Conservation (phyloP, 2,797 vertebrate species). For the Coranthus polyacanthus region DNA sequence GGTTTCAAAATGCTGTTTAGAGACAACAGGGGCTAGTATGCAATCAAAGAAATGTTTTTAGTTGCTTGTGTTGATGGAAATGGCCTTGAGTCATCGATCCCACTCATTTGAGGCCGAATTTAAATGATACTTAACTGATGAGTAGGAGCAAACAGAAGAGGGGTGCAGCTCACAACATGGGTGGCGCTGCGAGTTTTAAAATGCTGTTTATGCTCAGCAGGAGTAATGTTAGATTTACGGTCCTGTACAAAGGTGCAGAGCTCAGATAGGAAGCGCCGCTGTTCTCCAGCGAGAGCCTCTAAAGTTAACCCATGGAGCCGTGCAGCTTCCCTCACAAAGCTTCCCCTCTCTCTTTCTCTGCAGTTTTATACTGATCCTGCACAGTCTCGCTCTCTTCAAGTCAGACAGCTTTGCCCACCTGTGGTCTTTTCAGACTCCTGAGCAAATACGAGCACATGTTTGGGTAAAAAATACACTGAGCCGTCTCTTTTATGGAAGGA, state of each 20-base stretch:
- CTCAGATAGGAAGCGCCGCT: constrained; percentile 27
- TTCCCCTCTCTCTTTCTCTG: constrained; percentile 72
- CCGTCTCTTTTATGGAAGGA: constrained; percentile 54
- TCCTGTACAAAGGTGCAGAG: constrained; percentile 14
- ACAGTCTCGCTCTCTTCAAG: constrained; percentile 63
- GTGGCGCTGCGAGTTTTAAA: constrained; percentile 61
- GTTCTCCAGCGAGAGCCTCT: constrained; percentile 33
- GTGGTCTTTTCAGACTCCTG: constrained; percentile 83
- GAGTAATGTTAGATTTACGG: constrained; percentile 53
- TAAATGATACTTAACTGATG: constrained; percentile 59
- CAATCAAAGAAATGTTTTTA: constrained; percentile 63
- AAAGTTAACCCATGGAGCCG: constrained; percentile 34
- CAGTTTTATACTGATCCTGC: constrained; percentile 57
- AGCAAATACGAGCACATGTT: constrained; percentile 81
- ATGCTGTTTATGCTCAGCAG: constrained; percentile 57
- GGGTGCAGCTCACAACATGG: constrained; percentile 58
- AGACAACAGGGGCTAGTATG: constrained; percentile 46
- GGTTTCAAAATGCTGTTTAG: constrained; percentile 55
- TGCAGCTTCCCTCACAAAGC: constrained; percentile 67
- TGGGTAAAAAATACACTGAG: constrained; percentile 67
- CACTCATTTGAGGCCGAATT: constrained; percentile 68
- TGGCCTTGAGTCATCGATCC: constrained; percentile 37
- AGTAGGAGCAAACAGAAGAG: constrained; percentile 53
- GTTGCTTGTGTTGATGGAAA: constrained; percentile 62
- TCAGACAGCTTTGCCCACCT: constrained; percentile 80